These are phyloP conservation scores for Tetheella fluctuosa DNA, from an alignment of 2,888 invertebrate species.

Conservation along the genomic window DNA sequence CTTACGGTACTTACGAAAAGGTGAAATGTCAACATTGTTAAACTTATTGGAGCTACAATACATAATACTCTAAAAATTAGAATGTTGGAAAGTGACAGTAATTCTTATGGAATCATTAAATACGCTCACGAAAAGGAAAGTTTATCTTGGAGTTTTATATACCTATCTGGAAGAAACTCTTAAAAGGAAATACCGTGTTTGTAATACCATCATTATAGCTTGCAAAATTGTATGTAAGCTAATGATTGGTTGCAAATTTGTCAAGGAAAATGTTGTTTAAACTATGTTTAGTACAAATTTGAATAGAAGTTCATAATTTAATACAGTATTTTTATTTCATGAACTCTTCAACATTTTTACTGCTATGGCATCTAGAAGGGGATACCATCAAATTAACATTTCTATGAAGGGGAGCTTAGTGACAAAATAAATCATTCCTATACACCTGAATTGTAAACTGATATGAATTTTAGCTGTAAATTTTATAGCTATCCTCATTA, in stretches of 20 bases:
- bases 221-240: conserved; percentile 28
- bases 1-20: conserved; percentile 7
- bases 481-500: background rate
- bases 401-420: no score
- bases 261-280: conserved; percentile 24
- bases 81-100: conserved; percentile 33
- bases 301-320: no score
- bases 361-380: no score
- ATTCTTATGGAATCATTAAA: conserved; percentile 35
- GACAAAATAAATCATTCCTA: background rate
- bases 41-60: background rate
- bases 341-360: no score
- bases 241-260: conserved; percentile 27
- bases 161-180: conserved; percentile 19
- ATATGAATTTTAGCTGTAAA: no score
- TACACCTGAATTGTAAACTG: background rate
- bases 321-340: no score
- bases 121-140: conserved; percentile 25
- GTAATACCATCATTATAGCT: conserved; percentile 30
- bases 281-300: no score
- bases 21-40: background rate
- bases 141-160: conserved; percentile 11
- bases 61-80: conserved; percentile 13
- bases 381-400: no score
- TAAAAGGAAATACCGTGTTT: conserved; percentile 23